Percentiles rank a stretch among this genome's conserved stretches.
phyloP scores from a whole-genome alignment of 2,797 vertebrate species.

The Danio albolineatus region DNA sequence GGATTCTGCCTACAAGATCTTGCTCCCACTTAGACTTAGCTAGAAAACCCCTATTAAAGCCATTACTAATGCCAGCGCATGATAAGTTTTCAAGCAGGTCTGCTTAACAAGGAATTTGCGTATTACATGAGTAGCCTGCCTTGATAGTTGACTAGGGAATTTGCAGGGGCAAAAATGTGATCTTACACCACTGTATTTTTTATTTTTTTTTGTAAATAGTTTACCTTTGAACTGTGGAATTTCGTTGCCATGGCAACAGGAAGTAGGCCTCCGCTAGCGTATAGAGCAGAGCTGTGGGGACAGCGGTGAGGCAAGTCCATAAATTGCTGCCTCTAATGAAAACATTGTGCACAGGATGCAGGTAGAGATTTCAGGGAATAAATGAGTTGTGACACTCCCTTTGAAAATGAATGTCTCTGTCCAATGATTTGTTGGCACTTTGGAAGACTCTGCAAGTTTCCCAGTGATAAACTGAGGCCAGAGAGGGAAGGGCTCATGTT shows the following conservation, averaged over 20 bases:
- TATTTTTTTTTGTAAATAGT: slow-evolving; percentile 76
- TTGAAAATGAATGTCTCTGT: slow-evolving; percentile 80
- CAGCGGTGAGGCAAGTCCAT: slow-evolving; percentile 74
- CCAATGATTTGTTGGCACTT: slow-evolving; percentile 70
- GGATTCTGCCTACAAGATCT: slow-evolving; percentile 10
- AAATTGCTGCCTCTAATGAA: slow-evolving; percentile 86
- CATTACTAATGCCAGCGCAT: neutral
- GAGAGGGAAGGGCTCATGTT: slow-evolving; percentile 53
- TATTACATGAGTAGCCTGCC: slow-evolving; percentile 27
- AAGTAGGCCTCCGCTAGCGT: slow-evolving; percentile 75
- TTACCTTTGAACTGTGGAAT: slow-evolving; percentile 84
- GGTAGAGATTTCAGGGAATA: slow-evolving; percentile 83
- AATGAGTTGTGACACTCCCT: slow-evolving; percentile 82
- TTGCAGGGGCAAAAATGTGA: slow-evolving; percentile 65
- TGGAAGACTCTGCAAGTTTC: slow-evolving; percentile 68
- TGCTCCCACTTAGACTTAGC: neutral
- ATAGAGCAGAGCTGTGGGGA: slow-evolving; percentile 61
- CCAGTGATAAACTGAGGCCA: slow-evolving; percentile 76
- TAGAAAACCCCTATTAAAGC: slow-evolving; percentile 23
- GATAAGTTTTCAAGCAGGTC: slow-evolving; percentile 11
- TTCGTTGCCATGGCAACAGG: slow-evolving; percentile 84
- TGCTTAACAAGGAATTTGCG: slow-evolving; percentile 2
- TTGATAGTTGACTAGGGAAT: slow-evolving; percentile 28
- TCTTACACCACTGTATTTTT: slow-evolving; percentile 74
- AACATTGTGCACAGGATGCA: slow-evolving; percentile 82